Evolutionary conservation across 2,113 vertebrate species (phyloP), one percentile per base, ranked within the genome.

Genomic region (Prunella fulvescens): DNA sequence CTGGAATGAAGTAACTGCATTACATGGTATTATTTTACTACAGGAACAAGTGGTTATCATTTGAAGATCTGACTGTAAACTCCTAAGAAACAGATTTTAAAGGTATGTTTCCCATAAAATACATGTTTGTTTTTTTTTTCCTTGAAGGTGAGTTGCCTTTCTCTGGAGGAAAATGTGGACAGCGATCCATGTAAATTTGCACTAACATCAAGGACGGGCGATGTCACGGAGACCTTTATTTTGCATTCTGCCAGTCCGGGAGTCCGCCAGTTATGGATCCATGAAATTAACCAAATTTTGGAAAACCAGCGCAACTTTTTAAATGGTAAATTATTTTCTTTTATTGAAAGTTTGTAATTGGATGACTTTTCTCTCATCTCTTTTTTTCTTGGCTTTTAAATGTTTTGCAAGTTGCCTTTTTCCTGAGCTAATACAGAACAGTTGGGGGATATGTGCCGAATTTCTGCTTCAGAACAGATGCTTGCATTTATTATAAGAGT

Each of bases 271-370:
- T 97, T 98, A 12, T 99, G 99, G 99, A 98, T 99, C 90, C 98
- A 99, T 37, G 99, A 99, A 97, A 99, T 99, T 96, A 99, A 99
- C 98, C 99, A 99, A 97, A 99, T 99, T 92, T 98, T 99, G 97
- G 99, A 99, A 98, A 99, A 99, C 98, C 99, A 99, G 98, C 99
- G 99, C 93, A 99, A 99, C 95, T 99, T 99, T 97, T 98, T 99
- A 97, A 99, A 99, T 96, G 99, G 99, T 99, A 98, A 98, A n/a
- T 72, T 12, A 33, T 58, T 92, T 92, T 48, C 31, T 89, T 90
- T 90, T 39, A 26, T 42, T 24, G 20, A 9, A 86, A 81, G 64
- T 60, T 93, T 1, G 0, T 78, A 81, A 86, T 19, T 91, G 67
- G 85, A 76, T 5, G 2, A 81, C 26, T 92, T 86, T 35, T 74